Evolutionary conservation across 2,797 vertebrate species (phyloP).

Genomic region (Odontamblyopus lacepedii): DNA sequence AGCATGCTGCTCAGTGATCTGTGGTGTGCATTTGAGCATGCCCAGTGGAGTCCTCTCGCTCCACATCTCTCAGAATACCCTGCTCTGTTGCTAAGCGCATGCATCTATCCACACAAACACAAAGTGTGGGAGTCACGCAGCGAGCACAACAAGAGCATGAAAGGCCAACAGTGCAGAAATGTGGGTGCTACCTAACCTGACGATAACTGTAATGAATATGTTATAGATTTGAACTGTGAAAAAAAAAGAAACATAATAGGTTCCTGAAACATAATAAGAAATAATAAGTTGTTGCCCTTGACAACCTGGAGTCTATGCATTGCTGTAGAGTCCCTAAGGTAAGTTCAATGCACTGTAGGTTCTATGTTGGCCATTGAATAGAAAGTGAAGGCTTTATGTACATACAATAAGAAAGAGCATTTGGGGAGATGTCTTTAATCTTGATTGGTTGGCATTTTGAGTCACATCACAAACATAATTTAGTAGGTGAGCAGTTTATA

Average conservation of each 20-base stretch:
- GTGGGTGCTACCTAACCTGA: not conserved
- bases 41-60: conserved; percentile 37
- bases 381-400: not conserved
- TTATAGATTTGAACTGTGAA: not conserved
- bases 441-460: no score
- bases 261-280: not conserved
- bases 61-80: conserved; percentile 53
- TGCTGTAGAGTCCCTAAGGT: not conserved
- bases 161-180: not conserved
- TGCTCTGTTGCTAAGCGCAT: conserved; percentile 51
- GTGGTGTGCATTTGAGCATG: conserved; percentile 6
- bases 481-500: no score
- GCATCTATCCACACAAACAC: conserved; percentile 8
- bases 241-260: not conserved
- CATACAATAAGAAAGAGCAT: no score
- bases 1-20: not conserved
- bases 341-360: not conserved
- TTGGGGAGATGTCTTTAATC: no score
- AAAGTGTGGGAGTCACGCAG: conserved; percentile 2
- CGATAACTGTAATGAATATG: not conserved
- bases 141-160: conserved; percentile 7
- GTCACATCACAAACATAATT: no score
- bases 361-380: not conserved
- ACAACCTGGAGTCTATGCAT: not conserved
- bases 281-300: not conserved